Evolutionary conservation across 2,113 vertebrate genomes (phyloP), one percentile per base, ranked within the genome.

Genomic region (Amazona vittata): DNA sequence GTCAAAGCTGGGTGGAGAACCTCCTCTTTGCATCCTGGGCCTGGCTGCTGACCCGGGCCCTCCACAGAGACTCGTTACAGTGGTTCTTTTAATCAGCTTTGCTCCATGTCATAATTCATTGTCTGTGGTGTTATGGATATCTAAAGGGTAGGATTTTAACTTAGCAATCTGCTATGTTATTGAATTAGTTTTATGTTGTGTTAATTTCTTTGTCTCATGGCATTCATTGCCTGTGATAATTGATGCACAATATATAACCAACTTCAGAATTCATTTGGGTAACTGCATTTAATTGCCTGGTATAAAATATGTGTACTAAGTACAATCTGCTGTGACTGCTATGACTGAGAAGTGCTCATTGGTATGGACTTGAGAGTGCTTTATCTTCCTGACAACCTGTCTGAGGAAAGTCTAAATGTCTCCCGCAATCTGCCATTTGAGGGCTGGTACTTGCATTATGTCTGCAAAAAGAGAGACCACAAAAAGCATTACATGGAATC

Each of bases 151-250:
- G 81, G 50, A 60, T 89, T 94, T 94, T 94, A 94, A 91, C 60
- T 94, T 91, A 63, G 65, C 94, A 91, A 33, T 97, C 96, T 97
- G 80, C 93, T 88, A 37, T 43, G 70, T 89, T 95, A 89, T 86
- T 96, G 94, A 96, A 94, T 96, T 93, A 94, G 74, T 89, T 97
- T 98, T 95, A 84, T 83, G 35, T 96, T 83, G 76, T 94, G 55
- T 95, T 93, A 93, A 77, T 96, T 86, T 90, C 93, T 97, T 84
- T 90, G 41, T 95, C 93, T 95, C 77, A 33, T 89, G 79, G 89
- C 50, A 83, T 95, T 74, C 87, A 80, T 93, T 94, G 71, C 92
- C 83, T 86, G 68, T 80, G 86, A 83, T 96, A 96, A 97, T 92
- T 94, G 94, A 96, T 93, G 69, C 60, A 90, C 83, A 65, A 81